These are phyloP conservation scores for Dione vanillae DNA, from an alignment of 2,888 invertebrate species.

Conservation along the genomic window DNA sequence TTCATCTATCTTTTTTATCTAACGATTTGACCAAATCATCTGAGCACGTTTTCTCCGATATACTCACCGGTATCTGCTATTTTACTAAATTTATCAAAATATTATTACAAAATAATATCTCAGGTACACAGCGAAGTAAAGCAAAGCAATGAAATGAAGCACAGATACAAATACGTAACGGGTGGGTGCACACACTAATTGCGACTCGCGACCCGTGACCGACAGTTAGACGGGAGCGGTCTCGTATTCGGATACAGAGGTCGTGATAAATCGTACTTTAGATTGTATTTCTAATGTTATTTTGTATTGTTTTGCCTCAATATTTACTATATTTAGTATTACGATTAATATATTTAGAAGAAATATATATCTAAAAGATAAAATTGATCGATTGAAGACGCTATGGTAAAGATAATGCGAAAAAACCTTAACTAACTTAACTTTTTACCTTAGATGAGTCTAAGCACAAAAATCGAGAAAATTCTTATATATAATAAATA, in stretches of 20 bases:
- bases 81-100: not conserved
- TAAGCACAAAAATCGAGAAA: no score
- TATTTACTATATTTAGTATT: not conserved
- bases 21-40: no score
- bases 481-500: no score
- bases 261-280: constrained; percentile 33
- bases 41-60: no score
- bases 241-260: constrained; percentile 30
- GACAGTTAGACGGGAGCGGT: constrained; percentile 56
- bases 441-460: no score
- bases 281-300: constrained; percentile 21
- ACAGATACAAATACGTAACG: constrained; percentile 58
- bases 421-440: no score
- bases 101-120: constrained; percentile 12
- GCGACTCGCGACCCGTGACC: constrained; percentile 56
- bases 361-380: no score
- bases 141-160: constrained; percentile 34
- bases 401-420: no score
- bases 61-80: no score
- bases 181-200: constrained; percentile 72
- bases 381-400: no score
- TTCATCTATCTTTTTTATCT: no score
- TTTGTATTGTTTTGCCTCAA: not conserved
- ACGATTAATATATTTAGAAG: no score
- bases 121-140: constrained; percentile 4